Percentiles rank a stretch among this genome's conserved stretches.
phyloP scores from a whole-genome alignment of 2,888 invertebrate species.

The Gymnocheta viridis region DNA sequence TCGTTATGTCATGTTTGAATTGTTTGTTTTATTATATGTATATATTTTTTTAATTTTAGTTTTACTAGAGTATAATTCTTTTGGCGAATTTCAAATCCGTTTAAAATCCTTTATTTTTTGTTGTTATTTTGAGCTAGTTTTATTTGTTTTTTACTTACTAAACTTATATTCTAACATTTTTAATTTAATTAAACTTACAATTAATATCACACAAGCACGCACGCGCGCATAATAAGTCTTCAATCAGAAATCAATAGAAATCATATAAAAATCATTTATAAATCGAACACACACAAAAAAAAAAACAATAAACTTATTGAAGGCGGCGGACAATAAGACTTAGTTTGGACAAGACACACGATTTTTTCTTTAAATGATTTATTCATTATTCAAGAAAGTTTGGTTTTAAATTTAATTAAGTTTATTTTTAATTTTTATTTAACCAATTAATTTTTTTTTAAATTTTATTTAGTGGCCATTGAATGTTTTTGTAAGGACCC shows the following conservation, averaged over 20 bases:
- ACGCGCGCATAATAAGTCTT: conserved; percentile 73
- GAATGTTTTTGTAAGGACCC: neutral
- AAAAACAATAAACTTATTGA: conserved; percentile 30
- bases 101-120: conserved; percentile 73
- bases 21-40: conserved; percentile 33
- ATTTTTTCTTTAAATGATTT: conserved; percentile 7
- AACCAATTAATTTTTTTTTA: conserved; percentile 12
- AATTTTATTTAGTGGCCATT: neutral
- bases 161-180: conserved; percentile 66
- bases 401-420: conserved; percentile 25
- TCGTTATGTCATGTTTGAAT: conserved; percentile 62
- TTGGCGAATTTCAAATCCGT: conserved; percentile 72
- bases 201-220: conserved; percentile 73
- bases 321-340: conserved; percentile 59
- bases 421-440: conserved; percentile 13
- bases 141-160: conserved; percentile 41
- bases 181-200: conserved; percentile 72
- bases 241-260: conserved; percentile 69
- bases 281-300: conserved; percentile 58
- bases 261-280: conserved; percentile 63
- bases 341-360: conserved; percentile 55
- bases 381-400: conserved; percentile 6
- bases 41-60: conserved; percentile 38
- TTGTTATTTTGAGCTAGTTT: conserved; percentile 65
- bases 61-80: conserved; percentile 56